Evolutionary conservation across 2,888 invertebrate genomes (phyloP), one percentile per base, ranked within the genome.

Genomic region (Acleris cristana): DNA sequence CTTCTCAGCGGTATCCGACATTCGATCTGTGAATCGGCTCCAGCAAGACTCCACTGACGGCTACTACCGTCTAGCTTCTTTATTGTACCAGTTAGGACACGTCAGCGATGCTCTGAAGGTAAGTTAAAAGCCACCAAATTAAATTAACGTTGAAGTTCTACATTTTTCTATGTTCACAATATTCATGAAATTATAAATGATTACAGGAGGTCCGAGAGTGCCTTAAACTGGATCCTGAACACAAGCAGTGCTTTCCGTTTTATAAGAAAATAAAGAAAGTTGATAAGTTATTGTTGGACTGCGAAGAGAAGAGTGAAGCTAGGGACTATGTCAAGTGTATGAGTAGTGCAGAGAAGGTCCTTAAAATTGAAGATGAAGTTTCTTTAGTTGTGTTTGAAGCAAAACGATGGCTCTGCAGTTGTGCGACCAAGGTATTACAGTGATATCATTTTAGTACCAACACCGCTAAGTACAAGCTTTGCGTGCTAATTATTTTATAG

Each of bases 211-310:
- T 99, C 72, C 95, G 99, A 21, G 99, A 99, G 86, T 99, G 99
- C 86, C 94, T 99, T 19, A 98, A 97, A 84, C 92, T 99, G 52
- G 99, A 99, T 88, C 99, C 99, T 0, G 99, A 99, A 78, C 99
- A 99, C 90, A 98, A 98, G 89, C 94, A 96, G 77, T 99, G 99
- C 88, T 98, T 98, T 88, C 96, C 97, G 21, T 96, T 98, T 80
- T 99, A 99, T 93, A 99, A 99, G 87, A 97, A 97, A 84, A 93
- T 99, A 44, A 98, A 98, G 85, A 98, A 99, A 84, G 94, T 99
- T 16, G 97, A 97, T 73, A 98, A 98, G 83, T 91, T 95, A 67
- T 84, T 98, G 65, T 84, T 89, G 26, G 94, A 95, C 26, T 95
- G 96, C 12, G 95, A 96, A 77, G 84, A 89, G 58, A 86, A 93